Conservation (phyloP, 2,888 invertebrate species). For the Parnassius apollo region DNA sequence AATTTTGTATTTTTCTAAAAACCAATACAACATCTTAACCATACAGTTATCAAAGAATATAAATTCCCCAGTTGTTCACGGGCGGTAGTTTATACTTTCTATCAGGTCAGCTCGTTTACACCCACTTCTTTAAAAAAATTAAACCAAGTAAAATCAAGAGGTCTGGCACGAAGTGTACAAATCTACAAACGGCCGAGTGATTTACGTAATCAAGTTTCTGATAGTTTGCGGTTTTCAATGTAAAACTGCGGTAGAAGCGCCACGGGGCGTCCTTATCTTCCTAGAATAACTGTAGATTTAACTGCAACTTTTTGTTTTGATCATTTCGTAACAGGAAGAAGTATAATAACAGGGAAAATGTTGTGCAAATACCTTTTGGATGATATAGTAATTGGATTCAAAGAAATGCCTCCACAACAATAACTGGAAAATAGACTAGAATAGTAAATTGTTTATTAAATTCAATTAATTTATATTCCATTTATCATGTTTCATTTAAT, state of each 20-base stretch:
- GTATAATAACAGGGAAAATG: conserved; percentile 1
- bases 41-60: too few relatives aligned
- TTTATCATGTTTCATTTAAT: too few relatives aligned
- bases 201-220: neutral
- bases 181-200: neutral
- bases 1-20: too few relatives aligned
- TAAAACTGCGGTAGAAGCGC: neutral
- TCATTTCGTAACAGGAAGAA: neutral
- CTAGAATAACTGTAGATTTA: conserved; percentile 1
- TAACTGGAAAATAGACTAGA: too few relatives aligned
- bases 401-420: neutral
- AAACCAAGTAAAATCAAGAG: too few relatives aligned
- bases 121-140: too few relatives aligned
- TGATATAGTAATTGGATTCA: neutral
- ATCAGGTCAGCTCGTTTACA: too few relatives aligned
- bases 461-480: too few relatives aligned
- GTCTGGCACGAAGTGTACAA: neutral
- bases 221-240: conserved; percentile 7
- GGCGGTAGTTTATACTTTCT: too few relatives aligned
- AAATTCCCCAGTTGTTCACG: too few relatives aligned
- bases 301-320: neutral
- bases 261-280: neutral
- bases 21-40: neutral
- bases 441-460: too few relatives aligned
- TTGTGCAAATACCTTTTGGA: neutral